These are phyloP conservation scores for Drosophila phalerata DNA, from an alignment of 2,888 invertebrate species.

Conservation along the genomic window DNA sequence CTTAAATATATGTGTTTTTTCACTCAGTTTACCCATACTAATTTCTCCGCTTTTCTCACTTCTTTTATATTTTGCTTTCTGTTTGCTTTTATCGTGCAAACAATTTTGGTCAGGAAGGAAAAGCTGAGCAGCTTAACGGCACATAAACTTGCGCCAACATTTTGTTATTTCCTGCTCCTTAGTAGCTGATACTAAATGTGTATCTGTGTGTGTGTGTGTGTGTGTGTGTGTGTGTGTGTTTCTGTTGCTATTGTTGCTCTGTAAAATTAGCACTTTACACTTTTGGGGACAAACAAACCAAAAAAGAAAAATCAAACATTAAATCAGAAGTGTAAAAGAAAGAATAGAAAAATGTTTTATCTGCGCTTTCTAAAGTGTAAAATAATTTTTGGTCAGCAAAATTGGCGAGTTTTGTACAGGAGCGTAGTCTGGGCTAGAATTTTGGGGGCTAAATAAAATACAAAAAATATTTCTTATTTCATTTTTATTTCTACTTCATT, in stretches of 20 bases:
- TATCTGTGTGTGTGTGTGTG: background rate
- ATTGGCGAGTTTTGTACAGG: background rate
- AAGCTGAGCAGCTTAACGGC: slow-evolving; percentile 57
- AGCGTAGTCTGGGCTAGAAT: background rate
- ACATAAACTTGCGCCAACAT: slow-evolving; percentile 49
- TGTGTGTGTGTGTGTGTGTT: background rate
- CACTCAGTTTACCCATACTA: background rate
- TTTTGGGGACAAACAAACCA: slow-evolving; percentile 48
- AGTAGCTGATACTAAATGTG: slow-evolving; percentile 28
- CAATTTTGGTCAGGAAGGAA: slow-evolving; percentile 51
- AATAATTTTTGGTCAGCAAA: slow-evolving; percentile 35
- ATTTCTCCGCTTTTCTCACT: background rate
- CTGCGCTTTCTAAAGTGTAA: slow-evolving; percentile 15
- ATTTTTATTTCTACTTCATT: too few relatives aligned
- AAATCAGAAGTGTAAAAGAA: slow-evolving; percentile 12
- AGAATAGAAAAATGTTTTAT: slow-evolving; percentile 28
- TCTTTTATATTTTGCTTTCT: slow-evolving; percentile 28
- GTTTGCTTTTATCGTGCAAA: slow-evolving; percentile 53
- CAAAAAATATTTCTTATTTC: too few relatives aligned
- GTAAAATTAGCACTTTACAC: slow-evolving; percentile 62
- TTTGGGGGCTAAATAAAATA: too few relatives aligned
- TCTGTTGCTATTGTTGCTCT: slow-evolving; percentile 12
- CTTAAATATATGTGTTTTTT: slow-evolving; percentile 36
- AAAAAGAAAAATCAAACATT: slow-evolving; percentile 15
- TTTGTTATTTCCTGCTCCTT: slow-evolving; percentile 63